Conservation (phyloP, 2,888 invertebrate species). For the Allacma fusca region DNA sequence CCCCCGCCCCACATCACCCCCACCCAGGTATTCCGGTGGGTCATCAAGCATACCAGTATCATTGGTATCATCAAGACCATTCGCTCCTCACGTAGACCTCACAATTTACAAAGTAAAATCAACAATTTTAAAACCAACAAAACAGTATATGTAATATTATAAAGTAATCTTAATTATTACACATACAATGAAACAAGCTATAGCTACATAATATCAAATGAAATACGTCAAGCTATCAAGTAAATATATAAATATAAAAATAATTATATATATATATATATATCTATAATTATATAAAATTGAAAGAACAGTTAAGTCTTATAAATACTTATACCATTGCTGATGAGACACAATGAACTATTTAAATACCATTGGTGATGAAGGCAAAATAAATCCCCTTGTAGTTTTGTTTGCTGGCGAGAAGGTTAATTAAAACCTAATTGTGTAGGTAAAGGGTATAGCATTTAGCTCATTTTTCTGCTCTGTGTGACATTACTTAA, state of each 20-base stretch:
- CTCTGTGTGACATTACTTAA: no score
- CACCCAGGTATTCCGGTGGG: slow-evolving; percentile 61
- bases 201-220: neutral
- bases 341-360: no score
- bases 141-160: slow-evolving; percentile 33
- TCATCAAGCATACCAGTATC: slow-evolving; percentile 61
- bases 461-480: no score
- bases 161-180: slow-evolving; percentile 11
- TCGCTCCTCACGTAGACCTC: slow-evolving; percentile 60
- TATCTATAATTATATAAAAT: no score
- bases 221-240: slow-evolving; percentile 10
- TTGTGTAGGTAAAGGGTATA: no score
- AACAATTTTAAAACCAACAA: slow-evolving; percentile 24
- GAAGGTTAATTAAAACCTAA: no score
- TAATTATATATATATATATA: no score
- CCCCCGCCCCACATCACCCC: slow-evolving; percentile 67
- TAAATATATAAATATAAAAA: neutral
- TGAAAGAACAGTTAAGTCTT: neutral
- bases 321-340: neutral
- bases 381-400: no score
- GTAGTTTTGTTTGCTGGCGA: no score
- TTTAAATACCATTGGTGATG: no score
- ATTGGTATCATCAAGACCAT: slow-evolving; percentile 62
- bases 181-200: slow-evolving; percentile 10
- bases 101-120: slow-evolving; percentile 16